phyloP scores from a whole-genome alignment of 2,113 vertebrate genomes.

The Pomatorhinus ruficollis region DNA sequence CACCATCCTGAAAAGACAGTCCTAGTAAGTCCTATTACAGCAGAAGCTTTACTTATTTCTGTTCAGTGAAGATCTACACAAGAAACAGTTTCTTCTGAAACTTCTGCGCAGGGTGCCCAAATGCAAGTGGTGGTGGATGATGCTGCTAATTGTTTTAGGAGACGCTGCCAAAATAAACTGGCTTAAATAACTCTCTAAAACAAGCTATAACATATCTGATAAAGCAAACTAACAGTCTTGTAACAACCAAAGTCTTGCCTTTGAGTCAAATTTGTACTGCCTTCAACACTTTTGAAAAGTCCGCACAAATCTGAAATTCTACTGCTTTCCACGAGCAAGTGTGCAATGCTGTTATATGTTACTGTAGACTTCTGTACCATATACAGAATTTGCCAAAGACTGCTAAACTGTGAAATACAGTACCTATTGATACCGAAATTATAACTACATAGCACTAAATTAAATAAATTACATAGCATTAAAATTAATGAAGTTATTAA shows the following conservation, averaged over 20 bases:
- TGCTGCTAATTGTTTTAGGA: background rate
- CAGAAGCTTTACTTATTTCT: background rate
- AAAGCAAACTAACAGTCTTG: background rate
- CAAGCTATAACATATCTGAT: background rate
- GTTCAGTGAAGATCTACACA: background rate
- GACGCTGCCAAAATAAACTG: background rate
- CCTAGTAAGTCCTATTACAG: background rate
- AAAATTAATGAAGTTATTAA: background rate
- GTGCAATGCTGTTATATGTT: background rate
- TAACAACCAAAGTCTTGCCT: background rate
- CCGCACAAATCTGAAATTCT: background rate
- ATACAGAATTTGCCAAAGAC: background rate
- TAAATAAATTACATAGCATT: background rate
- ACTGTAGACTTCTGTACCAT: background rate
- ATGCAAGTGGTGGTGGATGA: background rate
- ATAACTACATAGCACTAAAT: background rate
- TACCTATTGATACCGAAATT: background rate
- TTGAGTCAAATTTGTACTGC: background rate
- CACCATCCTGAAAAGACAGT: background rate
- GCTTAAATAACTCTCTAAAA: background rate
- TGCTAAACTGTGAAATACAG: background rate
- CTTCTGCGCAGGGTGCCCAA: background rate
- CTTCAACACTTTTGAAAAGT: background rate
- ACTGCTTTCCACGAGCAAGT: background rate
- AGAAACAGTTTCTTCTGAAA: background rate